Conservation (phyloP, 53 echinoderm and acorn worm species). For the Patiria pectinifera region DNA sequence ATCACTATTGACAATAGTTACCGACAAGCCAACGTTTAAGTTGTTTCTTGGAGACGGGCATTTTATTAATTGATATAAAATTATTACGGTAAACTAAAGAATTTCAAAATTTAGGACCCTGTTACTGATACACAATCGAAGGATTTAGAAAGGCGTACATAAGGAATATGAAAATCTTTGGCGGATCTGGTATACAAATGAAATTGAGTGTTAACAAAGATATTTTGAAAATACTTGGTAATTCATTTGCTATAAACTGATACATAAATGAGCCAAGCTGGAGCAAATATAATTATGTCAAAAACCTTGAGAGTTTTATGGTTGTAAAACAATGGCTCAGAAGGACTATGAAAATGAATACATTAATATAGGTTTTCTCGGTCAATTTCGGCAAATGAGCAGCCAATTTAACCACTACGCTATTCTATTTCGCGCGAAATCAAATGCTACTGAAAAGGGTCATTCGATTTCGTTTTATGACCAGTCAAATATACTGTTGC, state of each 20-base stretch:
- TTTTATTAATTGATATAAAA: neutral
- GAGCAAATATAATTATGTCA: constrained; percentile 37
- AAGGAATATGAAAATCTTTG: too few species aligned
- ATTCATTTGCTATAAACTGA: neutral
- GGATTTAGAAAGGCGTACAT: too few species aligned
- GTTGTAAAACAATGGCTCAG: constrained; percentile 22
- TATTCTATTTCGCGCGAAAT: too few species aligned
- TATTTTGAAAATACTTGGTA: constrained; percentile 10
- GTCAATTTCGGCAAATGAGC: too few species aligned
- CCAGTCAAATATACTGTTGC: too few species aligned
- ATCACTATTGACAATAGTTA: neutral
- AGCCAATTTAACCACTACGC: too few species aligned
- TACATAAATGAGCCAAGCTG: constrained; percentile 43
- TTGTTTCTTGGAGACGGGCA: neutral
- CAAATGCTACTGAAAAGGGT: too few species aligned
- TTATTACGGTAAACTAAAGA: constrained; percentile 6
- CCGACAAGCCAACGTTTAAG: neutral
- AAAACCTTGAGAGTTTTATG: too few species aligned
- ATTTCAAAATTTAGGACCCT: too few species aligned
- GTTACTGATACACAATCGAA: neutral
- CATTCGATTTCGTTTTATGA: too few species aligned
- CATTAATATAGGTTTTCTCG: too few species aligned
- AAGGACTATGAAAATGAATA: neutral
- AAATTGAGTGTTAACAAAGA: constrained; percentile 33
- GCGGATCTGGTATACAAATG: neutral